Evolutionary conservation across 2,113 vertebrate species (phyloP), one percentile per base, ranked within the genome.

Genomic region (Petroica traversi): DNA sequence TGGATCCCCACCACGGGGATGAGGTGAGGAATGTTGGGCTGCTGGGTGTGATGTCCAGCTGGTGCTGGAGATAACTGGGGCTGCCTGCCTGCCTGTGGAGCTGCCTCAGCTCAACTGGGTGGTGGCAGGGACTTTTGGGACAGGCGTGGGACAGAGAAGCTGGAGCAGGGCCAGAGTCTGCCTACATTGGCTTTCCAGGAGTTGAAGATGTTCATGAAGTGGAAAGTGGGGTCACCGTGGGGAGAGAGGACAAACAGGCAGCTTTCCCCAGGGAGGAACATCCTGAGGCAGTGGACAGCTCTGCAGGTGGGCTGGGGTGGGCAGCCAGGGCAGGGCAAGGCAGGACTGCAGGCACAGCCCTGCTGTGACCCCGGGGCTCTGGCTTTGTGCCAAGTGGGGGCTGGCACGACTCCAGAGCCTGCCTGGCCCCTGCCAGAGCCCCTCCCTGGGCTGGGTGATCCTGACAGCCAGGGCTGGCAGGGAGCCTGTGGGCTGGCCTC

Each of bases 351-450:
- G 14, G 38, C 19, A 31, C 0, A 1, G 51, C 40, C 34, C 34
- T 4, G 2, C 45, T 67, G 19, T 58, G 41, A 23, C 34, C 8
- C 0, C 0, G 0, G 64, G 64, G 10, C 36, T 79, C 80, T 86
- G 80, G 76, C 80, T 91, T n/a, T 77, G 55, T 46, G 77, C 84
- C 76, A 49, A 25, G 23, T 1, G 0, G 19, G 13, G 23, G 14
- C 46, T 76, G 90, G 78, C 82, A 16, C 0, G 0, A 31, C 33
- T 48, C 78, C 88, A 64, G 40, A 19, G 24, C 55, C 41, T 24
- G 41, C 18, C 15, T 66, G 59, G 40, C 17, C 31, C 24, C 13
- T 57, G 46, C 8, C 48, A 78, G 38, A 40, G 25, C 64, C 25
- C 23, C 66, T 75, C 66, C 57, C 34, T 2, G 0, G 34, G 68